These are phyloP conservation scores for Synanthedon formicaeformis DNA, from an alignment of 2,888 invertebrate genomes.

Conservation along the genomic window DNA sequence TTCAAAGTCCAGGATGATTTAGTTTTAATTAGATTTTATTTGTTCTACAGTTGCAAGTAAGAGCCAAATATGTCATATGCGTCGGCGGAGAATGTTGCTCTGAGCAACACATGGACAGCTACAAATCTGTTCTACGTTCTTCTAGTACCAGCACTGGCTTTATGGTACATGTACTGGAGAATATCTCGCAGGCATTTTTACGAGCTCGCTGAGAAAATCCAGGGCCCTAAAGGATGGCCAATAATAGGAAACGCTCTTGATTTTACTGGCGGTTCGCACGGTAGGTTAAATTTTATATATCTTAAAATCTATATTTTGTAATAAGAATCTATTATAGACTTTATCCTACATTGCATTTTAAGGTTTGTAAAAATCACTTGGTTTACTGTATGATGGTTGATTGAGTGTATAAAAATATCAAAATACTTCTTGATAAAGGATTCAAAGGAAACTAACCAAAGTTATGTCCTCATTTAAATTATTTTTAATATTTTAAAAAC, in stretches of 20 bases:
- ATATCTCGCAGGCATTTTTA: conserved; percentile 78
- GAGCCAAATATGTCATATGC: conserved; percentile 45
- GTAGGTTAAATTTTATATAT: conserved; percentile 50
- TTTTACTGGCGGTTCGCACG: conserved; percentile 78
- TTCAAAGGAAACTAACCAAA: no score
- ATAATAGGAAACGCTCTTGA: conserved; percentile 81
- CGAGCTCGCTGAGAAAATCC: conserved; percentile 77
- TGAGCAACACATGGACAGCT: conserved; percentile 67
- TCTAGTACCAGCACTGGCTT: conserved; percentile 76
- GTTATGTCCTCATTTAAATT: no score
- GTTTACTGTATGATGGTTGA: not conserved
- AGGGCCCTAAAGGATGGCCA: conserved; percentile 80
- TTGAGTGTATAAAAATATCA: no score
- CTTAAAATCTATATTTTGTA: no score
- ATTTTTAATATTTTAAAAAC: no score
- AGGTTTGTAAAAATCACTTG: not conserved
- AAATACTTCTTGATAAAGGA: no score
- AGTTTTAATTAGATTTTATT: not conserved
- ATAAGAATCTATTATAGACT: not conserved
- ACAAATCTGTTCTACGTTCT: conserved; percentile 79
- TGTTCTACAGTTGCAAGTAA: not conserved
- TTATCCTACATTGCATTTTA: no score
- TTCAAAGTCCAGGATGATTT: no score
- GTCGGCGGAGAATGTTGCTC: conserved; percentile 49
- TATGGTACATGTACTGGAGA: conserved; percentile 82